phyloP scores from a whole-genome alignment of 2,888 invertebrate genomes.

The Acanthococcus lagerstroemiae region DNA sequence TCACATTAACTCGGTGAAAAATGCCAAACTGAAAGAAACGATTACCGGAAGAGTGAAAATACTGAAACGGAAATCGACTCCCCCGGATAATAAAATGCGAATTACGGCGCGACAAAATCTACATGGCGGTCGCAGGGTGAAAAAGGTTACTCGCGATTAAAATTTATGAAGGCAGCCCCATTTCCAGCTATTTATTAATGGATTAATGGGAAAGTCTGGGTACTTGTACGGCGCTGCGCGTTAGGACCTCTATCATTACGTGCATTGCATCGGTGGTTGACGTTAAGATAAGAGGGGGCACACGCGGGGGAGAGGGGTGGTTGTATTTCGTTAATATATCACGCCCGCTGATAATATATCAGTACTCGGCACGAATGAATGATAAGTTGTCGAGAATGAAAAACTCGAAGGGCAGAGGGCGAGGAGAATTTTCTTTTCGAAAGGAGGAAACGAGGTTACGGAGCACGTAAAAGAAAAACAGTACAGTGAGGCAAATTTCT shows the following conservation, averaged over 20 bases:
- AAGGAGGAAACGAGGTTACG: background rate
- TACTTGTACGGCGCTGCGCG: constrained; percentile 15
- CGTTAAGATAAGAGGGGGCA: background rate
- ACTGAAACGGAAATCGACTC: background rate
- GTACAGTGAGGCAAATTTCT: constrained; percentile 12
- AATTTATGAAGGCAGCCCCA: background rate
- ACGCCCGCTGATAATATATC: constrained; percentile 26
- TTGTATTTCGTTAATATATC: constrained; percentile 22
- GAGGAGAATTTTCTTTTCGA: constrained; percentile 16
- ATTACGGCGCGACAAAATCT: background rate
- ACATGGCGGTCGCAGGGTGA: too few species aligned
- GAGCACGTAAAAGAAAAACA: constrained; percentile 7
- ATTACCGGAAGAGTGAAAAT: background rate
- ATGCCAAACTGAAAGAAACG: background rate
- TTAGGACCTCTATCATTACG: background rate
- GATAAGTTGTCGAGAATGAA: constrained; percentile 22
- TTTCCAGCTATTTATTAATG: constrained; percentile 14
- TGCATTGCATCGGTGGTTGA: background rate
- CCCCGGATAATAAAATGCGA: background rate
- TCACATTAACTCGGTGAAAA: too few species aligned
- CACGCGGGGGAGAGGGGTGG: background rate
- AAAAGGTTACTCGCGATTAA: background rate
- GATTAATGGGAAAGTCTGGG: constrained; percentile 20
- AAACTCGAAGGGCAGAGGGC: constrained; percentile 11
- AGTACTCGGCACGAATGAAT: constrained; percentile 25